These are phyloP conservation scores for Tenthredo amoena DNA, from an alignment of 2,888 invertebrate genomes.

Conservation along the genomic window DNA sequence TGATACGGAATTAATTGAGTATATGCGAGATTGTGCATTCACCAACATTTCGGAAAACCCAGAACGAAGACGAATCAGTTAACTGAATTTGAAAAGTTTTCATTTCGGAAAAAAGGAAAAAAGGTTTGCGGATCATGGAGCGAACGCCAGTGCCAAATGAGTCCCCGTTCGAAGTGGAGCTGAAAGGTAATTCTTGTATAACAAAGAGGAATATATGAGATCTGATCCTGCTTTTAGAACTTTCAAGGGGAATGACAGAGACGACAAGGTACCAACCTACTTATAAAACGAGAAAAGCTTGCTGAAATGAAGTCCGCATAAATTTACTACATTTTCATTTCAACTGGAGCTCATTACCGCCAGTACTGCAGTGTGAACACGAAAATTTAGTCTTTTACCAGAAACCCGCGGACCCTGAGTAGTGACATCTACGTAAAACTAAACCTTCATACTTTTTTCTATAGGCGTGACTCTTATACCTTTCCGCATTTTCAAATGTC, in stretches of 20 bases:
- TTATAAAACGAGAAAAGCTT: neutral
- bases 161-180: neutral
- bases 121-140: neutral
- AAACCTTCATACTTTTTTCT: neutral
- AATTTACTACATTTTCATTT: slow-evolving; percentile 34
- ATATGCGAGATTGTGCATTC: neutral
- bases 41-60: neutral
- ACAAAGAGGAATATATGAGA: slow-evolving; percentile 42
- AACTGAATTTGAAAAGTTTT: neutral
- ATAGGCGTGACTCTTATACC: neutral
- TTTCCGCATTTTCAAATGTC: neutral
- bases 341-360: slow-evolving; percentile 1
- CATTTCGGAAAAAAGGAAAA: neutral
- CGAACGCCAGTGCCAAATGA: neutral
- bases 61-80: neutral
- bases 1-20: neutral
- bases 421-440: neutral
- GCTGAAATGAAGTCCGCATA: slow-evolving; percentile 3
- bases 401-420: neutral
- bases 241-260: slow-evolving; percentile 6
- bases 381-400: slow-evolving; percentile 15
- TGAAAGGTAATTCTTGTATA: slow-evolving; percentile 39
- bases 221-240: slow-evolving; percentile 28
- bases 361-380: neutral
- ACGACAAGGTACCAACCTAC: neutral